Conservation (phyloP, 2,797 vertebrate genomes). For the Pterois miles region DNA sequence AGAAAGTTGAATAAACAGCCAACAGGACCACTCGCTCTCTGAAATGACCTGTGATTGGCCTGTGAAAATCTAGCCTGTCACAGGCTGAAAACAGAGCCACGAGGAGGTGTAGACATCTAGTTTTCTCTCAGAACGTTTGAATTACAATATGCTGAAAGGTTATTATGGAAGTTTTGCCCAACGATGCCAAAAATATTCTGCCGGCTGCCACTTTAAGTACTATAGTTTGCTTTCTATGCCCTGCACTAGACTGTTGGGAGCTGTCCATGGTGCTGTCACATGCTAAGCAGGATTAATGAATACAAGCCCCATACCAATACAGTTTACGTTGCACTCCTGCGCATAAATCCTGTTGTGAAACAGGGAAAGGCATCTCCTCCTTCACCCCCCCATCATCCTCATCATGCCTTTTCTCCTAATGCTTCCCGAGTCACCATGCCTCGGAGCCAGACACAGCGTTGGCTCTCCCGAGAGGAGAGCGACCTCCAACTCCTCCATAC, state of each 20-base stretch:
- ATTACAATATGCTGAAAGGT: too few relatives aligned
- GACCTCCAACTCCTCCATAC: not conserved
- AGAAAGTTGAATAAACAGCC: too few relatives aligned
- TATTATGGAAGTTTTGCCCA: too few relatives aligned
- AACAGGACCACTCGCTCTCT: too few relatives aligned
- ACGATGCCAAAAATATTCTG: too few relatives aligned
- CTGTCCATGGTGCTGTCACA: slow-evolving; percentile 53
- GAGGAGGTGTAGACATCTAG: too few relatives aligned
- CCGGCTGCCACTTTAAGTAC: not conserved
- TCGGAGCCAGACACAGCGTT: slow-evolving; percentile 13
- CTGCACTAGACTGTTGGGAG: not conserved
- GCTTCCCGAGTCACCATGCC: slow-evolving; percentile 14
- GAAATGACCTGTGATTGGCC: too few relatives aligned
- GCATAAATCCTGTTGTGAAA: slow-evolving; percentile 29
- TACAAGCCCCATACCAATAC: slow-evolving; percentile 9
- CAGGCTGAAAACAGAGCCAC: too few relatives aligned
- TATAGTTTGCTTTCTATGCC: not conserved
- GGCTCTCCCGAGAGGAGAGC: slow-evolving; percentile 37
- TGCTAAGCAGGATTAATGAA: slow-evolving; percentile 39
- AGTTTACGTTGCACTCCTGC: slow-evolving; percentile 22
- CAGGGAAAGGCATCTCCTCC: slow-evolving; percentile 20
- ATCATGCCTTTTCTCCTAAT: not conserved
- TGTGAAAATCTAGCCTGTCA: too few relatives aligned
- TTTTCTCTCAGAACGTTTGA: too few relatives aligned
- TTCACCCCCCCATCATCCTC: not conserved